Percentiles rank a stretch among this genome's conserved stretches.
These are phyloP conservation scores for Myotis findleyi DNA, from an alignment of 2,797 vertebrate genomes.

Conservation along the genomic window DNA sequence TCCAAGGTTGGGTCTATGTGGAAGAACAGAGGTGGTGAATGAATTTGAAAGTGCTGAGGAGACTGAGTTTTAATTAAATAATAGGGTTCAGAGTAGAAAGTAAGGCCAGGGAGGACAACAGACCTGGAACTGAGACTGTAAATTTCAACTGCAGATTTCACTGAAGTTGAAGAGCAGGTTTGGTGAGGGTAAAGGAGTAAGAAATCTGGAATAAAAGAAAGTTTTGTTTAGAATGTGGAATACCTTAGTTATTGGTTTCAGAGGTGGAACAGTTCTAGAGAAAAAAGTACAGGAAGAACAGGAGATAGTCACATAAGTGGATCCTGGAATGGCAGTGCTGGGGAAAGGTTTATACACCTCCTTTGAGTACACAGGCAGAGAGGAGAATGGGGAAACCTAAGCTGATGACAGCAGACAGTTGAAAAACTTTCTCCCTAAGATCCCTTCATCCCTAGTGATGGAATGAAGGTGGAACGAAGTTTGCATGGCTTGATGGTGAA, in stretches of 20 bases:
- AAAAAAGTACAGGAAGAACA: neutral
- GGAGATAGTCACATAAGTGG: neutral
- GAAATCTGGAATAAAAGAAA: constrained; percentile 3
- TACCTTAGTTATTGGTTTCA: constrained; percentile 25
- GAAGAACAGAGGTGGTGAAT: neutral
- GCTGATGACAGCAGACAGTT: neutral
- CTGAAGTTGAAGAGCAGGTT: constrained; percentile 30
- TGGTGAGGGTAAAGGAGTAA: constrained; percentile 9
- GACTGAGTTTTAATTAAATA: constrained; percentile 10
- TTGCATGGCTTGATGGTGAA: neutral
- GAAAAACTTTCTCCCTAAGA: neutral
- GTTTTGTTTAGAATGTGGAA: constrained; percentile 40
- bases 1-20: neutral
- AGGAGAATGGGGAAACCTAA: neutral
- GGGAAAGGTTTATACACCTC: neutral
- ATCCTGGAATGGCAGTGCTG: neutral
- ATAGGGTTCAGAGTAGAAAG: neutral
- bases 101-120: neutral
- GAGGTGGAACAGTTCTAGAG: neutral
- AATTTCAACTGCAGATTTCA: neutral
- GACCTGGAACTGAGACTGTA: neutral
- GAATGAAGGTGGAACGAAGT: neutral
- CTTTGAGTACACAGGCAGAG: neutral
- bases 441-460: neutral
- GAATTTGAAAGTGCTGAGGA: neutral